Base-by-base conservation (phyloP, 2,113 vertebrate species). In the Malurus cyaneus region DNA sequence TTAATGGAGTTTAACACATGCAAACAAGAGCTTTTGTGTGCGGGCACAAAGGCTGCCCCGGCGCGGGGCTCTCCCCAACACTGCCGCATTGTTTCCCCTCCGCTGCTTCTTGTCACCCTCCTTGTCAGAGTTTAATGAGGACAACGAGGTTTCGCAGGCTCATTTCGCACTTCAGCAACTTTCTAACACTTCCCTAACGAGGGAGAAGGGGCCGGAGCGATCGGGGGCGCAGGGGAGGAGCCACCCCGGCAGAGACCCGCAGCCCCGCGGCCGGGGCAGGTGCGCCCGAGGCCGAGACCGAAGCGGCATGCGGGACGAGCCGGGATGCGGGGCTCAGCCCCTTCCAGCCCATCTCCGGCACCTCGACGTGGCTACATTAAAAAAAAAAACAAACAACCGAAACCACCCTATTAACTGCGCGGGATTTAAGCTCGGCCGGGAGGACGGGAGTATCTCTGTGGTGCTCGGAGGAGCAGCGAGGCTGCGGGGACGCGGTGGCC, bases 81-180 rank as follows among this genome's bases (percentile, higher is more conserved):
- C 98, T 98, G 97, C 96, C 96, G 97, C 97, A 98, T 98, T 98
- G 97, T 99, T 99, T 98, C 99, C 98, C 98, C 98, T 98, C 98
- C 94, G 92, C 98, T 98, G 98, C 98, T 97, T 98, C 98, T 98
- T 97, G 98, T 99, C 98, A 98, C 98, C 98, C 98, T 98, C 97
- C 98, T 98, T 98, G 98, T 99, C 97, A 98, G 98, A 98, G 98
- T 99, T 99, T 99, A 99, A 99, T 99, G 98, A 98, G 99, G 99
- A 99, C 98, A 98, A 98, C 92, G 96, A 97, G 98, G 95, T 98
- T 98, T 98, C 97, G 97, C 98, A 97, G 98, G 97, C 98, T 98
- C 98, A 98, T 99, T 99, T 99, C 97, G 98, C 99, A 99, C 99
- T 99, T 98, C 98, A 99, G 97, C 98, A 98, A 97, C 97, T 99